These are phyloP conservation scores for Petroica traversi DNA, from an alignment of 2,113 vertebrate species.

Conservation along the genomic window DNA sequence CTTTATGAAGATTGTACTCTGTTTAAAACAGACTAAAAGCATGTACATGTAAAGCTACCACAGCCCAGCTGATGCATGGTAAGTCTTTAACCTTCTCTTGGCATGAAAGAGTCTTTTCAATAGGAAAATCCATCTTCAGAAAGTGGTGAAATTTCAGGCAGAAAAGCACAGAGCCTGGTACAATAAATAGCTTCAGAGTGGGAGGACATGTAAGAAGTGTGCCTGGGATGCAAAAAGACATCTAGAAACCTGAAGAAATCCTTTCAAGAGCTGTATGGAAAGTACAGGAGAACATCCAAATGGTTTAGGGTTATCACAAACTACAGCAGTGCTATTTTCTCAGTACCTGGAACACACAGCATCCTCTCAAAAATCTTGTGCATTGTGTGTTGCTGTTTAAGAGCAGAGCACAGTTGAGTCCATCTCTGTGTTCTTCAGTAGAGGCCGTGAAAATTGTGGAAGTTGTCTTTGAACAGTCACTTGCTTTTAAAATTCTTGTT, in stretches of 20 bases:
- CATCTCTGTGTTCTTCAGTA: fast-evolving
- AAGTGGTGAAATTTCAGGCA: background rate
- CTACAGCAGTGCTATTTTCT: background rate
- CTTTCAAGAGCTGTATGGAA: background rate
- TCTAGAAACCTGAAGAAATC: background rate
- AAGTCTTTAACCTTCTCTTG: background rate
- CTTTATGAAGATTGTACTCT: background rate
- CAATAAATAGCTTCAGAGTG: background rate
- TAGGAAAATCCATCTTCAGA: background rate
- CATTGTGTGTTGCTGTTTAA: background rate
- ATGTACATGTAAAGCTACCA: background rate
- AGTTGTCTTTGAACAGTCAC: fast-evolving
- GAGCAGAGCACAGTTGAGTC: background rate
- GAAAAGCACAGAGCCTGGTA: background rate
- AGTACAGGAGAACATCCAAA: background rate
- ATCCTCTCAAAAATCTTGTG: background rate
- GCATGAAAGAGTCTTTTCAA: background rate
- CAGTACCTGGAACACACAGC: background rate
- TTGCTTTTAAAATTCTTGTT: background rate
- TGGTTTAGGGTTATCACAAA: background rate
- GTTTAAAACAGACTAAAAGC: background rate
- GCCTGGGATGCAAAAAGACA: background rate
- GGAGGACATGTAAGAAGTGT: background rate
- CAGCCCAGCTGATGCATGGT: background rate
- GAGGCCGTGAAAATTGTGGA: background rate